phyloP scores from a whole-genome alignment of 2,113 vertebrate species.

The Peromyscus leucopus region DNA sequence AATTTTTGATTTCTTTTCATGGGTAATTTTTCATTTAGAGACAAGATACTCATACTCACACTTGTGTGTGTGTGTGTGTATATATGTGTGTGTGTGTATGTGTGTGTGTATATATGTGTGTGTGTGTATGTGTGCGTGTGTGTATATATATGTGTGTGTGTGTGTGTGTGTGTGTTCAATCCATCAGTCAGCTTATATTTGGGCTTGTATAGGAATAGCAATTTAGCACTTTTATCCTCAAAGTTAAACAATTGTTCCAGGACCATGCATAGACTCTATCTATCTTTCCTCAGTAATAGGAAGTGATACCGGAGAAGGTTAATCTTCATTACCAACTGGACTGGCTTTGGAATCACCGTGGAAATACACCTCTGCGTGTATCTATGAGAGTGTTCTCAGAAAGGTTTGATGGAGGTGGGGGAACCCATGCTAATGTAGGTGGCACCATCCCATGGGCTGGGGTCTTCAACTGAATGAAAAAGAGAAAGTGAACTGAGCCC shows the following conservation, averaged over 20 bases:
- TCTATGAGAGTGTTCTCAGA: background rate
- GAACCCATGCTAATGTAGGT: background rate
- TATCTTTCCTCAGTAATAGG: constrained; percentile 17
- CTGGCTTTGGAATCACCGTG: background rate
- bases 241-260: background rate
- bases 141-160: background rate
- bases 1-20: constrained; percentile 46
- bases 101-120: background rate
- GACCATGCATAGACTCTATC: background rate
- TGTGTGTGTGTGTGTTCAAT: background rate
- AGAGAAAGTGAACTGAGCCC: background rate
- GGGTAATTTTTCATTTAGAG: constrained; percentile 36
- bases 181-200: background rate
- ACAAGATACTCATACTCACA: background rate
- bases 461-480: background rate
- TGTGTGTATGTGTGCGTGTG: background rate
- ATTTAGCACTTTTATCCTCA: background rate
- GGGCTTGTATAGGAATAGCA: background rate
- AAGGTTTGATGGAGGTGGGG: background rate
- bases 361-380: background rate
- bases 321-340: background rate
- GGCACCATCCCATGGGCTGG: background rate
- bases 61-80: background rate
- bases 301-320: constrained; percentile 23
- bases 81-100: background rate